Conservation (phyloP, 2,797 vertebrate species). For the Crocodylus rhombifer region DNA sequence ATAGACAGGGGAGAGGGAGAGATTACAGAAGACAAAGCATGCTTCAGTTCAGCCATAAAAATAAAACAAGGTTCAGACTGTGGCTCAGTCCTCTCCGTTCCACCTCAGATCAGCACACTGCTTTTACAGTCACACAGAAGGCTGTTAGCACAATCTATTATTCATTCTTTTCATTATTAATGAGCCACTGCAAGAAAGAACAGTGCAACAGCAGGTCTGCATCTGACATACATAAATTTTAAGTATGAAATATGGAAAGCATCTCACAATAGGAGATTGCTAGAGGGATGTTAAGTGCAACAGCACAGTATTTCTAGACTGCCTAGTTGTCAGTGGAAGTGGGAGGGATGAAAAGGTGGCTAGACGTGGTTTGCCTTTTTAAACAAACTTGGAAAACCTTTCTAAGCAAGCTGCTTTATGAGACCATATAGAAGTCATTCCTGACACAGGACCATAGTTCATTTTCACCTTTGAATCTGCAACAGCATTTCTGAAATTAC, state of each 20-base stretch:
- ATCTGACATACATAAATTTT: not conserved
- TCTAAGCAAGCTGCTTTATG: not conserved
- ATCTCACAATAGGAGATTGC: not conserved
- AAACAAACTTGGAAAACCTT: not conserved
- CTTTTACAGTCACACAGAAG: constrained; percentile 23
- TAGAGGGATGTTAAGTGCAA: not conserved
- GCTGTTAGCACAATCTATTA: not conserved
- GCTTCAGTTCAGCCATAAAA: constrained; percentile 39
- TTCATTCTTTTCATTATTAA: constrained; percentile 64
- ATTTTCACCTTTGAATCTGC: not conserved
- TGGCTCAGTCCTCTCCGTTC: not conserved
- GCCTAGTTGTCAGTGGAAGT: constrained; percentile 2
- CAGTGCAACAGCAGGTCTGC: not conserved
- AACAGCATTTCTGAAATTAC: not conserved
- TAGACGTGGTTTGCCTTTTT: not conserved
- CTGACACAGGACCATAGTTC: accelerated
- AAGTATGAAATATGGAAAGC: not conserved
- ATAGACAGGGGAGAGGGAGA: not conserved
- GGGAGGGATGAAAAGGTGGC: not conserved
- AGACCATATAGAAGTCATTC: constrained; percentile 23
- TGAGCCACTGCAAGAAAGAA: constrained; percentile 36
- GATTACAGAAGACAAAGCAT: constrained; percentile 15
- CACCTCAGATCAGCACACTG: constrained; percentile 47
- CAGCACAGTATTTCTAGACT: not conserved
- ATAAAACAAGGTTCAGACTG: not conserved